phyloP scores from a whole-genome alignment of 2,113 vertebrate genomes.

The Campylorhamphus procurvoides region DNA sequence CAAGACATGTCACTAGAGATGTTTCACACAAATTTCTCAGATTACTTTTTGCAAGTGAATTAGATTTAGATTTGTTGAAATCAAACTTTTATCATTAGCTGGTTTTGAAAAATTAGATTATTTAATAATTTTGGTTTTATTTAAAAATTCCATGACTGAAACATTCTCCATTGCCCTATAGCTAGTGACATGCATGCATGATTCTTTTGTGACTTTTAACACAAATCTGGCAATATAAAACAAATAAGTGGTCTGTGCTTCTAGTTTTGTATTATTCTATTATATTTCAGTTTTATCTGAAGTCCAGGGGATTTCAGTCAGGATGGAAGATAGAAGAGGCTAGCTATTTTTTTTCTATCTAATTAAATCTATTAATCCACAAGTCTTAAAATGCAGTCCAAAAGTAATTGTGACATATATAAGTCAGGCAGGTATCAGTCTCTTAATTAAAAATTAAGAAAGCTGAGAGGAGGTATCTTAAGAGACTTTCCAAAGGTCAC shows the following conservation, averaged over 20 bases:
- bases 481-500: not conserved
- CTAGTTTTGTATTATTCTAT: not conserved
- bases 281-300: not conserved
- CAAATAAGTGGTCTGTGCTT: not conserved
- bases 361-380: not conserved
- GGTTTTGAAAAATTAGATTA: not conserved
- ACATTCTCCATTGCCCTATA: not conserved
- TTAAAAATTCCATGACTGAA: not conserved
- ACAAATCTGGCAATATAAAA: not conserved
- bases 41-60: not conserved
- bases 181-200: not conserved
- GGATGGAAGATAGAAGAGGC: not conserved
- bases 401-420: not conserved
- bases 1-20: not conserved
- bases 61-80: not conserved
- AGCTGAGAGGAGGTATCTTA: not conserved
- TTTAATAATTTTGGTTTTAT: not conserved
- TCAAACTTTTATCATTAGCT: fast-evolving
- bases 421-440: not conserved
- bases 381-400: not conserved
- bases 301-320: not conserved
- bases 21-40: not conserved
- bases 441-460: slow-evolving; percentile 2
- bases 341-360: not conserved
- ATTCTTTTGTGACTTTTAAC: not conserved